Evolutionary conservation across 2,888 invertebrate genomes (phyloP).

Genomic region (Spisula subtruncata): DNA sequence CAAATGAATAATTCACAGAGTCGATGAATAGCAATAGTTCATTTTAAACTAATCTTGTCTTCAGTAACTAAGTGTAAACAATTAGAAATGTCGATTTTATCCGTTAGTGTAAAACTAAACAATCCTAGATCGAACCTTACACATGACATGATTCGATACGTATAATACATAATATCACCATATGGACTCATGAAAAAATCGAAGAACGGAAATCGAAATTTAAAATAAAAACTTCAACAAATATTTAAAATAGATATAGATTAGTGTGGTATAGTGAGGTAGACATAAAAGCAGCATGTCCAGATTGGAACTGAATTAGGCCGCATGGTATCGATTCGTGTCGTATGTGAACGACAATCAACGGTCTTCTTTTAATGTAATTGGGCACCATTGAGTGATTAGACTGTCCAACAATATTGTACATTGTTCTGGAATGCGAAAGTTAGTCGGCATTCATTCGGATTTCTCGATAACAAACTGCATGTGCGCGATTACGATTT

Average conservation of each 20-base stretch:
- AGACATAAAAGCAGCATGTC: not conserved
- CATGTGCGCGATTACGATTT: not conserved
- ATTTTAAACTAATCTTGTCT: not conserved
- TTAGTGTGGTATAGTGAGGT: not conserved
- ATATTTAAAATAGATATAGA: conserved; percentile 12
- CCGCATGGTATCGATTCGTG: not conserved
- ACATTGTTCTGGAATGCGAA: conserved; percentile 14
- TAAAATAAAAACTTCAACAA: conserved; percentile 12
- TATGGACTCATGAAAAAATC: not conserved
- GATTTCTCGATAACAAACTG: not conserved
- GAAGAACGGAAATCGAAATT: not conserved
- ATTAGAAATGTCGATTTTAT: conserved; percentile 12
- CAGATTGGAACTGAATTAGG: not conserved
- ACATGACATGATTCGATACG: not conserved
- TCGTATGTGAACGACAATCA: not conserved
- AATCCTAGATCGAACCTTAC: not conserved
- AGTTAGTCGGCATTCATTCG: not conserved
- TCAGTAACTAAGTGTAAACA: not conserved
- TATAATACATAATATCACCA: not conserved
- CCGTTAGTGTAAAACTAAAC: not conserved
- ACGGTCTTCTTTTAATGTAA: conserved; percentile 31
- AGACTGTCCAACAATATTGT: conserved; percentile 6
- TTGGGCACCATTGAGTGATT: conserved; percentile 26
- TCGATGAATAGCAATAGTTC: conserved; percentile 21
- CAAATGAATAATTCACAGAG: conserved; percentile 6